These are phyloP conservation scores for Podiceps cristatus DNA, from an alignment of 2,113 vertebrate genomes.

Conservation along the genomic window DNA sequence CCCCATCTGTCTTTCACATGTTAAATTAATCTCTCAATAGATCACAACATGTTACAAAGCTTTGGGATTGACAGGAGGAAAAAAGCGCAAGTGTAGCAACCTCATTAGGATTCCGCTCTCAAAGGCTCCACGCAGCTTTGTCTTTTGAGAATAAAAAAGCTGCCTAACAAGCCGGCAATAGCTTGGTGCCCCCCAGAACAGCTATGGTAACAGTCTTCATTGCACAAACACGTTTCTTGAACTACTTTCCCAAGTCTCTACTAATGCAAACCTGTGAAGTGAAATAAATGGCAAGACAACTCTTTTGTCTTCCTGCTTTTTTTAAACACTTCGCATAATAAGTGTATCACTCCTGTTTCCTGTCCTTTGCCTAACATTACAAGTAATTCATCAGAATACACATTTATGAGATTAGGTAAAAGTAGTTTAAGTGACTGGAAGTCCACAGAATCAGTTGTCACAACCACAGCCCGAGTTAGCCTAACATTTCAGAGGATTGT, in stretches of 20 bases:
- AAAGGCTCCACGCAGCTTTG: conserved; percentile 37
- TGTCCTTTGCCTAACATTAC: background rate
- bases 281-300: conserved; percentile 46
- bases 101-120: conserved; percentile 55
- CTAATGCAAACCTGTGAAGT: conserved; percentile 22
- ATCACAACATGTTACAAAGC: background rate
- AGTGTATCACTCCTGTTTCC: conserved; percentile 10
- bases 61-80: background rate
- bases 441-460: background rate
- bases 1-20: background rate
- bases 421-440: background rate
- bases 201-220: conserved; percentile 35
- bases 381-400: background rate
- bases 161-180: conserved; percentile 49
- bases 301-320: conserved; percentile 38
- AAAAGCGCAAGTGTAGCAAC: background rate
- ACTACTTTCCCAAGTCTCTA: conserved; percentile 28
- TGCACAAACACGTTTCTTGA: conserved; percentile 48
- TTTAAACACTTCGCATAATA: background rate
- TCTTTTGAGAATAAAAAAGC: conserved; percentile 52
- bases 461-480: background rate
- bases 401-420: background rate
- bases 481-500: background rate
- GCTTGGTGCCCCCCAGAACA: background rate
- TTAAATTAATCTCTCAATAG: background rate